Base-by-base conservation (phyloP, 1,140 invertebrate genomes). In the Pantala flavescens region DNA sequence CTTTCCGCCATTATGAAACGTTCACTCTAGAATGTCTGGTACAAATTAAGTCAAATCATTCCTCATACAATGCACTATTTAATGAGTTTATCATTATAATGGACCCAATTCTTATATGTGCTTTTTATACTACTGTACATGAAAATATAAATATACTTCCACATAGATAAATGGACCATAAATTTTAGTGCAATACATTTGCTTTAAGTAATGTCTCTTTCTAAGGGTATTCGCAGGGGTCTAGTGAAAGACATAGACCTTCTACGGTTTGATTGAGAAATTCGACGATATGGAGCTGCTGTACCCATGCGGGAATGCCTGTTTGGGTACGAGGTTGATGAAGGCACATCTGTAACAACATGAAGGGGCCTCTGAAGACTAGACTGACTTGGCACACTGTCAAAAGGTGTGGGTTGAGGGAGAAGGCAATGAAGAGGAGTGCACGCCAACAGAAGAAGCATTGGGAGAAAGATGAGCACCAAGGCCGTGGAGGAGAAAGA, bases 171-270 rank as follows among this genome's bases (percentile, higher is more conserved):
- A 14, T 63, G 49, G 49, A 63, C 3, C n/a, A 19, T 21, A 5
- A 63, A 21, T 63, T 16, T 3, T 19, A 21, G 49, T 63, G 49
- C 49, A 63, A 16, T 63, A 36, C 28, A 63, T 63, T 16, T 63
- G 49, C 16, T 63, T 36, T 63, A 63, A 21, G n/a, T 63, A 63
- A 63, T 63, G 49, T 63, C 49, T 63, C 49, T 63, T 63, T 63
- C 49, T 19, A 63, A 12, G 49, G 49, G 49, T 1, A 63, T 63
- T 21, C 49, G 49, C 49, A 63, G 49, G 14, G 49, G 49, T 63
- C 49, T 63, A 21, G 49, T 63, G 49, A 63, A 63, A 63, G 49
- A 63, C 49, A 63, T 63, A 19, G 49, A 63, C n/a, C 49, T 63
- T 63, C 49, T 63, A 63, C 49, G 49, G 14, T 16, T 63, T 14